phyloP scores from a whole-genome alignment of 2,888 invertebrate species.

The Allophyes oxyacanthae region DNA sequence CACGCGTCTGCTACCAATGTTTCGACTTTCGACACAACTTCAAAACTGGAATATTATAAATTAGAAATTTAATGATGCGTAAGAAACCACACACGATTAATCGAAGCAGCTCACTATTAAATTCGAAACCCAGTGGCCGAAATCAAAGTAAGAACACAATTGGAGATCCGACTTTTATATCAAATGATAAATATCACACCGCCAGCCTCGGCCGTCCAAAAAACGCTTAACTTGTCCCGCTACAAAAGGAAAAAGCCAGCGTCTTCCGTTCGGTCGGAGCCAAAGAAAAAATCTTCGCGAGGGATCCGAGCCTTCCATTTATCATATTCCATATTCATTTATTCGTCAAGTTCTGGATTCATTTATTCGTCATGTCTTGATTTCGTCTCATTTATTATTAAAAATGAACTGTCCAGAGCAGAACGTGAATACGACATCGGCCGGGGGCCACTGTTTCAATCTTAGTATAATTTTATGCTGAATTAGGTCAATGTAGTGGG shows the following conservation, averaged over 20 bases:
- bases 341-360: constrained; percentile 90
- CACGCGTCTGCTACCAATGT: constrained; percentile 62
- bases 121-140: constrained; percentile 68
- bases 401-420: constrained; percentile 89
- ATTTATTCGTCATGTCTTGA: constrained; percentile 90
- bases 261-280: constrained; percentile 88
- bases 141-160: constrained; percentile 80
- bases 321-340: constrained; percentile 90
- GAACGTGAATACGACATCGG: constrained; percentile 81
- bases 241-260: constrained; percentile 89
- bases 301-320: constrained; percentile 87
- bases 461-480: constrained; percentile 86
- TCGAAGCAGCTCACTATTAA: constrained; percentile 44
- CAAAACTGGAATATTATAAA: constrained; percentile 44
- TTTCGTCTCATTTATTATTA: constrained; percentile 90
- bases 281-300: constrained; percentile 89
- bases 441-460: constrained; percentile 86
- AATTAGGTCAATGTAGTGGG: constrained; percentile 75
- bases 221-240: constrained; percentile 89
- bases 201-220: constrained; percentile 83
- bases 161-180: constrained; percentile 81
- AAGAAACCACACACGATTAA: constrained; percentile 47
- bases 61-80: constrained; percentile 42
- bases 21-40: constrained; percentile 47
- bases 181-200: constrained; percentile 88